Conservation (phyloP, 1,140 invertebrate genomes). For the Pachyrhynchus sulphureomaculatus region DNA sequence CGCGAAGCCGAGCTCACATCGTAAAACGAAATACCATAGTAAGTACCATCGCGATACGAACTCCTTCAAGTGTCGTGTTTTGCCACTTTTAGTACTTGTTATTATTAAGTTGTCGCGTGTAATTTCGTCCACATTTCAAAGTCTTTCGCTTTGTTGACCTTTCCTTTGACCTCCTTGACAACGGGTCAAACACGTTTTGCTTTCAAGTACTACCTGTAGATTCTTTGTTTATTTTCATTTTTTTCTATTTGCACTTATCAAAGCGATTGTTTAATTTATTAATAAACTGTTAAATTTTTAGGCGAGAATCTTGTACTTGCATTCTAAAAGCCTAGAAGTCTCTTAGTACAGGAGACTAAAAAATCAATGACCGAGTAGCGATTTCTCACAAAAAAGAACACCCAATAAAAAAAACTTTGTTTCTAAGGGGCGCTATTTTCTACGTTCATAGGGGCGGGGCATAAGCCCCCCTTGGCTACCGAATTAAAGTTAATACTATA, state of each 20-base stretch:
- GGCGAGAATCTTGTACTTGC: too few species aligned
- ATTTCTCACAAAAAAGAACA: too few species aligned
- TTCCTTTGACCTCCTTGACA: background rate
- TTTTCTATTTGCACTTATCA: background rate
- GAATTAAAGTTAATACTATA: too few species aligned
- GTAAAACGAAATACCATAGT: conserved; percentile 31
- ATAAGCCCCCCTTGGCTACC: too few species aligned
- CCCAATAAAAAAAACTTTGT: too few species aligned
- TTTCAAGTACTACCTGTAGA: conserved; percentile 1
- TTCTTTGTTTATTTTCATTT: background rate
- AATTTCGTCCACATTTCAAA: background rate
- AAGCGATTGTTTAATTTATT: background rate
- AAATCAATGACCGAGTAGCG: too few species aligned
- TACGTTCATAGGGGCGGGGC: too few species aligned
- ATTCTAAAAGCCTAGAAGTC: too few species aligned
- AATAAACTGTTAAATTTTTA: background rate
- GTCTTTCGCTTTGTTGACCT: conserved; percentile 7
- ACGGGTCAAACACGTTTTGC: background rate
- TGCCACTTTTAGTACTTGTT: conserved; percentile 14
- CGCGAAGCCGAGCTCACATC: conserved; percentile 42
- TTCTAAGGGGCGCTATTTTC: too few species aligned
- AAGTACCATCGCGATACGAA: conserved; percentile 4
- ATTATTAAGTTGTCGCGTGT: conserved; percentile 16
- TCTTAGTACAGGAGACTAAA: too few species aligned
- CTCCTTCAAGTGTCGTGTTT: background rate